Evolutionary conservation across 2,888 invertebrate species (phyloP), one percentile per base, ranked within the genome.

Genomic region (Ennomos fuscantarius): DNA sequence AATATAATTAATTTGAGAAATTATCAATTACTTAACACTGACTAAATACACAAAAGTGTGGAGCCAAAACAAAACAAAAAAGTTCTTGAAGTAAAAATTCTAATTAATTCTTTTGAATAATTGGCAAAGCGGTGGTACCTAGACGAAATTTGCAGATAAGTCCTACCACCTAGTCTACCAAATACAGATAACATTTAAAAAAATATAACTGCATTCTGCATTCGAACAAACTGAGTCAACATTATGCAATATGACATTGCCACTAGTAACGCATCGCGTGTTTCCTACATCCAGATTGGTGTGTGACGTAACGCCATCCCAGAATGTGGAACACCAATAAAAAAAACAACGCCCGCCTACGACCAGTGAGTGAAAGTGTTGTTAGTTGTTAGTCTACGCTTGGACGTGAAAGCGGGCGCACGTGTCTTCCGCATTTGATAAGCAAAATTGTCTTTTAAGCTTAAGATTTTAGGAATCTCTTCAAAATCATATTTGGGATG

Each of bases 281-380:
- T 66, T 81, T 81, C 79, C 78, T 75, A 75, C 73, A 76, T 76
- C 75, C 73, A 76, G 76, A 76, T 69, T 73, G 71, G 73, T 76
- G 78, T 70, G 73, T 90, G 89, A 89, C 87, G 86, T 89, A 88
- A 89, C 79, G 63, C 62, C 71, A 78, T 81, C 84, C 78, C 76
- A 55, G 75, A 83, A 91, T 82, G 86, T 91, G 81, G 91, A 89
- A 77, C 89, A 84, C 86, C 83, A 85, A 87, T 86, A 87, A 87
- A 85, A 24, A 87, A 81, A 84, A 80, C 74, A 71, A 73, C 70
- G 60, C 58, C 63, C 60, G 43, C 43, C 55, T 49, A 48, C 55
- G 58, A 54, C 75, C 69, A 89, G 89, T 88, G 89, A 89, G 89
- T 89, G 89, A 89, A 90, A 89, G 86, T 86, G 78, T 48, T 40